Evolutionary conservation across 2,797 vertebrate species (phyloP), one percentile per base, ranked within the genome.

Genomic region (Melanotaenia maccullochi): DNA sequence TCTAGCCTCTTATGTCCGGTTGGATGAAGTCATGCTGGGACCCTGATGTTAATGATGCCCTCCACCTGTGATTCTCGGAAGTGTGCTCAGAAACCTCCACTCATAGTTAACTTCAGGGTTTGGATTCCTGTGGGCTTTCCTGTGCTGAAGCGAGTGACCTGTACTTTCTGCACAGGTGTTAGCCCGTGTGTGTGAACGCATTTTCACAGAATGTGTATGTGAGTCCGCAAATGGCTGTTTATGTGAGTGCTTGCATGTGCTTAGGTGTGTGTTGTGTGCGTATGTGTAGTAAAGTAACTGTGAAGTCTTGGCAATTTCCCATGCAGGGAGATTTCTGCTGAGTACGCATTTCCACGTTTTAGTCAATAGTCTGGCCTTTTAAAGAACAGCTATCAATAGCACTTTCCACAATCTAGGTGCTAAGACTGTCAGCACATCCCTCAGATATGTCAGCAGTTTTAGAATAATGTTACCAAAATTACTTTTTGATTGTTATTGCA

Each of bases 101-200:
- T 75, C 65, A 71, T 75, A 60, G 56, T 59, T 49, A 35, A 76
- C 71, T 47, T 65, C 12, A 65, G 42, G 51, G 22, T 70, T 60
- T 51, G 52, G 44, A 67, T 89, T 92, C 90, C 91, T 93, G 85
- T 90, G 89, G 78, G 83, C 22, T 90, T 93, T 94, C 89, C 92
- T 92, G 83, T 88, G 87, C 60, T 82, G 80, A 90, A 81, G 85
- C 30, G 71, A 68, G 58, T 12, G 30, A 44, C 47, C 52, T 70
- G 16, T 36, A 13, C 81, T 47, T 62, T 84, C 57, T 68, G 55
- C 44, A 71, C 79, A 84, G 71, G 83, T 85, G 83, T 73, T 67
- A 42, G 67, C 18, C 7, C n/a, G 62, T 67, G 28, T 32, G 44
- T 47, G 44, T 47, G 44, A 47, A n/a, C 58, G 22, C 32, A 22